These are phyloP conservation scores for Sarcophaga variegata DNA, from an alignment of 2,888 invertebrate genomes.

Conservation along the genomic window DNA sequence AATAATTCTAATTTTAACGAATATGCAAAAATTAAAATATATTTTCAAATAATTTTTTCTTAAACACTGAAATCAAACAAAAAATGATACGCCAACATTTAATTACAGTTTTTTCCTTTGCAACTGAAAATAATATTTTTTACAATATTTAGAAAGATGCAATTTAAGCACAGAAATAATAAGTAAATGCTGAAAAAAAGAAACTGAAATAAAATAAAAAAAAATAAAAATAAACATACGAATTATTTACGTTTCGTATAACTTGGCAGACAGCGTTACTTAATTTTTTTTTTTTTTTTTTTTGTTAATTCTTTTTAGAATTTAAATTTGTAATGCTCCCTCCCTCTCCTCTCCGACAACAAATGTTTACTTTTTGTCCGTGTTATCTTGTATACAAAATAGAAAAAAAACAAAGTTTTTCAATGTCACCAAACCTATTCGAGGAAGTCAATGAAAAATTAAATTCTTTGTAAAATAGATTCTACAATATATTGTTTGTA, in stretches of 20 bases:
- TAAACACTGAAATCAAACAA: not conserved
- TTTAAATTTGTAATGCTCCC: too few relatives aligned
- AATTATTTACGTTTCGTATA: not conserved
- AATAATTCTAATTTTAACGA: not conserved
- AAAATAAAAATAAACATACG: not conserved
- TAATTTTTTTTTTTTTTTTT: not conserved
- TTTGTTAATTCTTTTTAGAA: too few relatives aligned
- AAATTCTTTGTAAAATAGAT: not conserved
- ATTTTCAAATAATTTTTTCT: not conserved
- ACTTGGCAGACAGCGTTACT: not conserved
- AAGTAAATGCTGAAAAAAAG: not conserved
- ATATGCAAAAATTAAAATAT: too few relatives aligned
- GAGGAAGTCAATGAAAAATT: not conserved
- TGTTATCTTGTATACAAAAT: not conserved
- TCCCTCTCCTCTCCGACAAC: too few relatives aligned
- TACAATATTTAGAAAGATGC: not conserved
- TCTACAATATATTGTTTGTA: too few relatives aligned
- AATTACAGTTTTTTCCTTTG: too few relatives aligned
- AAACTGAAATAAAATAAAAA: not conserved
- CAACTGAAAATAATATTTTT: too few relatives aligned
- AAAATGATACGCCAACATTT: too few relatives aligned
- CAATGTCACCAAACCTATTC: constrained; percentile 1
- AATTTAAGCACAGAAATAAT: not conserved
- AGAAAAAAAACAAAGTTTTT: constrained; percentile 1
- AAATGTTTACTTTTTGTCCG: too few relatives aligned